Conservation (phyloP, 2,888 invertebrate genomes). For the Chouioia cunea region DNA sequence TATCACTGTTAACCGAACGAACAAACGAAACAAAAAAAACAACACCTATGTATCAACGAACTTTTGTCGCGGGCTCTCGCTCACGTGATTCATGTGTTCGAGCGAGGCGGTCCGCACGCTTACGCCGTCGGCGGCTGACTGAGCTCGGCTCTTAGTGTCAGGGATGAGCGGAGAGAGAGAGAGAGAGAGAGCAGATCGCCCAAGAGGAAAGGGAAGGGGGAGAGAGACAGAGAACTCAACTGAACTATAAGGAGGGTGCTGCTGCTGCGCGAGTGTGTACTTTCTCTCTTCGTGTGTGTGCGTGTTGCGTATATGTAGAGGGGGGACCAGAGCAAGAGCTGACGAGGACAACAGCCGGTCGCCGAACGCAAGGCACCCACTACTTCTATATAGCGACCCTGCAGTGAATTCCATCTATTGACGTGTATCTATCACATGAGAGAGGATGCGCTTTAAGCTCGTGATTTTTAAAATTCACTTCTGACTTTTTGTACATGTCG, state of each 20-base stretch:
- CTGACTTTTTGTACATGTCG: neutral
- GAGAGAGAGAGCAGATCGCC: conserved; percentile 47
- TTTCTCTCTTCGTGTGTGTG: too few species aligned
- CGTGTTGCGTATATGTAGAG: neutral
- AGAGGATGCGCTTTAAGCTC: neutral
- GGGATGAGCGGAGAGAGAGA: conserved; percentile 45
- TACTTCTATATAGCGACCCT: conserved; percentile 44
- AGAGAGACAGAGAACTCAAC: neutral
- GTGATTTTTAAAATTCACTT: neutral
- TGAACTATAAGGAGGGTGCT: too few species aligned
- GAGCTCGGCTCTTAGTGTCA: conserved; percentile 46
- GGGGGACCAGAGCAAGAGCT: conserved; percentile 12
- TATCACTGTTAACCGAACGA: too few species aligned
- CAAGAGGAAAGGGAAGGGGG: conserved; percentile 15
- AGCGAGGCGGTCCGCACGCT: conserved; percentile 57
- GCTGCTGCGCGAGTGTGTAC: too few species aligned
- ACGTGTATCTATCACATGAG: neutral
- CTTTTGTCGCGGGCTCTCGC: too few species aligned
- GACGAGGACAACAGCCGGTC: conserved; percentile 62
- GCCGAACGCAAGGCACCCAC: conserved; percentile 58
- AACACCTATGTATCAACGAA: neutral
- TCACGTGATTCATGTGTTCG: conserved; percentile 3
- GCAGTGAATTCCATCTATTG: conserved; percentile 39
- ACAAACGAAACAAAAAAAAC: neutral
- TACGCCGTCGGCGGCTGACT: conserved; percentile 65